Conservation (phyloP, 2,888 invertebrate genomes). For the Agrotis puta region DNA sequence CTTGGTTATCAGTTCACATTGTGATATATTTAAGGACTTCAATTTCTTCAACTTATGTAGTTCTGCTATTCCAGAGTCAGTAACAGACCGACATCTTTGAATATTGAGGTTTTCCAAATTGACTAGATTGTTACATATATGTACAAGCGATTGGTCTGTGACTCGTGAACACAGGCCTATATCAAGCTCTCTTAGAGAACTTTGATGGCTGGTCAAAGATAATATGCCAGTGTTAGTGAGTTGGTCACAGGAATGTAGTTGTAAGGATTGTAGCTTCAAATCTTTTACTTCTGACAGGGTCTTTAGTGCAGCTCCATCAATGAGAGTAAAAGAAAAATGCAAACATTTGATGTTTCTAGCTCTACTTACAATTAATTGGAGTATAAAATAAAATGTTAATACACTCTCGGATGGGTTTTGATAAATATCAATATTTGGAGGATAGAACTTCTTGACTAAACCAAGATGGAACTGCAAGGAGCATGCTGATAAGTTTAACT, state of each 20-base stretch:
- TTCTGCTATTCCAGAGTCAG: conserved; percentile 91
- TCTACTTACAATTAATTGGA: conserved; percentile 90
- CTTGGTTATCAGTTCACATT: conserved; percentile 92
- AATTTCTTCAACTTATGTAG: conserved; percentile 90
- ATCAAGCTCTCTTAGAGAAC: conserved; percentile 90
- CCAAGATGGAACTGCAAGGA: conserved; percentile 94
- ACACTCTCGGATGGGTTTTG: conserved; percentile 92
- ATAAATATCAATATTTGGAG: conserved; percentile 81
- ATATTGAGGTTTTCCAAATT: conserved; percentile 92
- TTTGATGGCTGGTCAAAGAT: conserved; percentile 90
- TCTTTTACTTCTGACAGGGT: conserved; percentile 89
- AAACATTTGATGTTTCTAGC: conserved; percentile 90
- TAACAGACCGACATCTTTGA: conserved; percentile 92
- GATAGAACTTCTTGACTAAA: conserved; percentile 93
- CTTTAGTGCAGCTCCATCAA: conserved; percentile 92
- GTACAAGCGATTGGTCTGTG: conserved; percentile 92
- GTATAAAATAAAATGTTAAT: conserved; percentile 93
- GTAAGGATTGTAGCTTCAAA: conserved; percentile 88
- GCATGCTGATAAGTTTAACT: conserved; percentile 92
- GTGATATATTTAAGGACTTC: conserved; percentile 92
- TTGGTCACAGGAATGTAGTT: conserved; percentile 92
- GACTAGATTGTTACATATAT: conserved; percentile 91
- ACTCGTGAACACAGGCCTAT: conserved; percentile 92
- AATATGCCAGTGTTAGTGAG: conserved; percentile 91
- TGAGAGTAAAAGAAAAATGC: conserved; percentile 93